Base-by-base conservation (phyloP, 2,888 invertebrate genomes). In the Heliconius cydno region DNA sequence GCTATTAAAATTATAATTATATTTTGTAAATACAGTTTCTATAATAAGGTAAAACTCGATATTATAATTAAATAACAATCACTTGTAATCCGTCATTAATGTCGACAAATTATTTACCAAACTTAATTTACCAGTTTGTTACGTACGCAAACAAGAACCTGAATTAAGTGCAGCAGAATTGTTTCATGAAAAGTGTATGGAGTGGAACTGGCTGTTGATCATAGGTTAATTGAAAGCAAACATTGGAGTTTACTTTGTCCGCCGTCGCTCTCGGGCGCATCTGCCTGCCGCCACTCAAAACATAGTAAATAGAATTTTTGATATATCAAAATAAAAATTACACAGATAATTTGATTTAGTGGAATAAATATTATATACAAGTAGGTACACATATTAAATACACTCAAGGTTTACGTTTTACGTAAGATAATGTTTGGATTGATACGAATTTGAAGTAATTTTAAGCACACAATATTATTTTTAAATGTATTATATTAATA, bases 181-280 rank as follows among this genome's bases (percentile, higher is more conserved):
- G 92, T 91, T 90, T 91, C 90, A 92, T 93, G 92, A 93, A 94
- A 92, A 92, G 89, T 92, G 90, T 92, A 92, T 91, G 90, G 88
- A 84, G 85, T 86, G 87, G 86, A 90, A 87, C 89, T 87, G 88
- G 86, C 85, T 92, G 92, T 94, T 92, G 91, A 91, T 92, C 88
- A 89, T 88, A 87, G 90, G 91, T 92, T 94, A 94, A 94, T 94
- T 93, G 92, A 94, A 94, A 91, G 90, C 91, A 94, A 94, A 94
- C 93, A 93, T 84, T 85, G 86, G 87, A 88, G 91, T 92, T 92
- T 92, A 90, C 92, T 87, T 89, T 90, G 89, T 89, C 89, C 88
- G 88, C 87, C 85, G 86, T n/a, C n/a, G n/a, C 86, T 87, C 85
- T 78, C 78, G 41, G 75, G 72, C 63, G 77, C 78, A 75, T 78